These are phyloP conservation scores for Ametastegia equiseti DNA, from an alignment of 2,888 invertebrate species.

Conservation along the genomic window DNA sequence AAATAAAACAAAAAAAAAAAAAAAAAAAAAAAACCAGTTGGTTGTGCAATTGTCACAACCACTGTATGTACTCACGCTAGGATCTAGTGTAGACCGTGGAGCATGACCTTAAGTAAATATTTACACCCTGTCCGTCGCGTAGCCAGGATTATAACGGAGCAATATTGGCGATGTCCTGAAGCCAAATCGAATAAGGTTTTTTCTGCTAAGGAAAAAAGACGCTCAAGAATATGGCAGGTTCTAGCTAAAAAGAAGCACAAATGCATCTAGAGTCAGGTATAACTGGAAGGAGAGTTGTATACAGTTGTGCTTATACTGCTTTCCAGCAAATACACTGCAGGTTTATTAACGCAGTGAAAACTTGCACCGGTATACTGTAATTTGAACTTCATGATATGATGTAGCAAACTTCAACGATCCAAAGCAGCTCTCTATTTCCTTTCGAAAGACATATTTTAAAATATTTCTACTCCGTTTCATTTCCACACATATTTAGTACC, in stretches of 20 bases:
- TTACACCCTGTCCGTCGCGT: neutral
- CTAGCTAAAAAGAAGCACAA: neutral
- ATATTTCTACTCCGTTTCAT: neutral
- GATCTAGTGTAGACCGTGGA: neutral
- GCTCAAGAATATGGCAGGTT: neutral
- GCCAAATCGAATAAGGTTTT: neutral
- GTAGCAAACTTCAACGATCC: slow-evolving; percentile 7
- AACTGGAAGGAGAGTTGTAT: neutral
- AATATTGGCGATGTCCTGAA: neutral
- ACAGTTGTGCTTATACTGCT: neutral
- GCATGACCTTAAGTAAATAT: neutral
- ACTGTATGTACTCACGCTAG: neutral
- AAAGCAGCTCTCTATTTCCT: neutral
- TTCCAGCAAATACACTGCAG: slow-evolving; percentile 2
- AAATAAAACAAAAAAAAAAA: neutral
- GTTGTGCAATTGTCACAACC: neutral
- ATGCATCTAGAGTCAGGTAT: neutral
- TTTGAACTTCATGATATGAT: slow-evolving; percentile 6
- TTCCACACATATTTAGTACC: neutral
- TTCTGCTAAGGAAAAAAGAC: neutral
- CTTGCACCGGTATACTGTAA: slow-evolving; percentile 25
- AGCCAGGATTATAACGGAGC: neutral
- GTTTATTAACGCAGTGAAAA: slow-evolving; percentile 20
- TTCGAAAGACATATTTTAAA: slow-evolving; percentile 9
- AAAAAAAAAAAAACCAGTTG: neutral